phyloP scores from a whole-genome alignment of 1,140 invertebrate species.

The Scaptomyza hsui region DNA sequence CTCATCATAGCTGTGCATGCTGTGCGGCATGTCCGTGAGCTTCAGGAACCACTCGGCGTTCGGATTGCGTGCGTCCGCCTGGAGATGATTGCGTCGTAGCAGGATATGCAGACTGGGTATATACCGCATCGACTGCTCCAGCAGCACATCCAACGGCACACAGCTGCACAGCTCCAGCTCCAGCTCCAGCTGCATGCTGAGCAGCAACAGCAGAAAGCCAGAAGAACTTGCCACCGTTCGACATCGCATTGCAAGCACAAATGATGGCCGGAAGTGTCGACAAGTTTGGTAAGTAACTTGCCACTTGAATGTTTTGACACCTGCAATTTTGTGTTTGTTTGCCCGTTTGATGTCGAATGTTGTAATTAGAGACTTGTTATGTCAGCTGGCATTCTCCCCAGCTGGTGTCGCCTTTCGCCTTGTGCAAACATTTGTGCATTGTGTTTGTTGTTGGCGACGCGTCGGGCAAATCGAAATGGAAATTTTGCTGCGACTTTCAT shows the following conservation, averaged over 20 bases:
- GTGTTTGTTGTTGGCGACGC: conserved; percentile 8
- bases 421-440: conserved; percentile 48
- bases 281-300: neutral
- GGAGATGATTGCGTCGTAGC: conserved; percentile 29
- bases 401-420: conserved; percentile 14
- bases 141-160: conserved; percentile 30
- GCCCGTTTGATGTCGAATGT: conserved; percentile 43
- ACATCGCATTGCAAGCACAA: conserved; percentile 29
- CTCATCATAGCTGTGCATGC: conserved; percentile 38
- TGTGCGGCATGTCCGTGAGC: conserved; percentile 22
- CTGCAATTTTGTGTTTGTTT: conserved; percentile 74
- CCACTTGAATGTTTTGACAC: conserved; percentile 59
- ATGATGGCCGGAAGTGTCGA: conserved; percentile 32
- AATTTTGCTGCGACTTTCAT: conserved; percentile 18
- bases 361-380: conserved; percentile 72
- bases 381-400: conserved; percentile 48
- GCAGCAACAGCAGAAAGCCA: conserved; percentile 4
- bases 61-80: conserved; percentile 44
- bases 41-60: conserved; percentile 58
- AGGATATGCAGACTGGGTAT: conserved; percentile 44
- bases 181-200: neutral
- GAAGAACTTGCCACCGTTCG: conserved; percentile 29
- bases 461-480: conserved; percentile 20
- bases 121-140: conserved; percentile 33
- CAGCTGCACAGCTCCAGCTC: too few species aligned